phyloP scores from a whole-genome alignment of 2,113 vertebrate species.

The Charadrius vociferus region DNA sequence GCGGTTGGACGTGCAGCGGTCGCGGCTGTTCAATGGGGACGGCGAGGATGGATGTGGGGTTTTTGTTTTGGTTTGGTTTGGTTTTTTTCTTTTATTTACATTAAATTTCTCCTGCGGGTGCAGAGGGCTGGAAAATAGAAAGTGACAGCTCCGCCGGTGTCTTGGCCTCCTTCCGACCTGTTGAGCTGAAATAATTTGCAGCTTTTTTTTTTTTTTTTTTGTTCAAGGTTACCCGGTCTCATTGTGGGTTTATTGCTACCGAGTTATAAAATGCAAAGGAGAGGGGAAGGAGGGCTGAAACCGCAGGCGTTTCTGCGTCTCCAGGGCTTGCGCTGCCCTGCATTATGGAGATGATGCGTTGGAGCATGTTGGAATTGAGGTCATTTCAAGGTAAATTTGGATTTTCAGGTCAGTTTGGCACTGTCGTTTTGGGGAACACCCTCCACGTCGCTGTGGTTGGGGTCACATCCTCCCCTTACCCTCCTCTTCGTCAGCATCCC shows the following conservation, averaged over 20 bases:
- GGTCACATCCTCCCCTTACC: neutral
- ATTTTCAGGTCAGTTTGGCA: neutral
- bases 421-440: neutral
- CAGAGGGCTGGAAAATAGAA: constrained; percentile 33
- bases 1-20: fast-evolving
- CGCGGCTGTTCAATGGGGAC: fast-evolving
- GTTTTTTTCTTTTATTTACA: neutral
- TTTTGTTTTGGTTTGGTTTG: fast-evolving
- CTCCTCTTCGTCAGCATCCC: neutral
- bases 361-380: fast-evolving
- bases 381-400: neutral
- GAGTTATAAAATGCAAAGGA: fast-evolving
- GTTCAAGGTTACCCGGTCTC: fast-evolving
- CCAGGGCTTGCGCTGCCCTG: neutral
- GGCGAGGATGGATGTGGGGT: neutral
- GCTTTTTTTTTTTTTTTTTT: neutral
- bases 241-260: fast-evolving
- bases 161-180: neutral
- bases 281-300: neutral
- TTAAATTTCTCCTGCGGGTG: neutral
- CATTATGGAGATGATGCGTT: fast-evolving
- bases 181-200: neutral
- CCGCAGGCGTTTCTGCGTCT: fast-evolving
- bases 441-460: fast-evolving
- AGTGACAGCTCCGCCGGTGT: neutral